Evolutionary conservation across 2,113 vertebrate genomes (phyloP).

Genomic region (Columba livia): DNA sequence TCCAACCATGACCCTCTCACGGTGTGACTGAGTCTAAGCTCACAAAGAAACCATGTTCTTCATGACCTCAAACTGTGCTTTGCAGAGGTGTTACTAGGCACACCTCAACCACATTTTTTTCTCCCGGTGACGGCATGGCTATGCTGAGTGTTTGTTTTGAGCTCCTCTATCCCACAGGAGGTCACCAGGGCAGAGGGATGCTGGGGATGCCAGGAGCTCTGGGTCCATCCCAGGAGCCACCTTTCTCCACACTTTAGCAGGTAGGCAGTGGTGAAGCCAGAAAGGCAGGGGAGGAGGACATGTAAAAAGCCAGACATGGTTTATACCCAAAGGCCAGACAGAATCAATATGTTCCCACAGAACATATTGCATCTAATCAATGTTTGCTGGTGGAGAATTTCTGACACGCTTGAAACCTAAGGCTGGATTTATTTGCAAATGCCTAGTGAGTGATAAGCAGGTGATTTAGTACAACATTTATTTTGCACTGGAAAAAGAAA

Average conservation of each 20-base stretch:
- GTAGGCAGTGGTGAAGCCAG: background rate
- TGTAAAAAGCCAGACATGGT: background rate
- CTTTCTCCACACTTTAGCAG: background rate
- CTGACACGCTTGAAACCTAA: background rate
- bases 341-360: slow-evolving; percentile 8
- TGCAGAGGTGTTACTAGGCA: background rate
- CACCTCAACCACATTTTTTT: background rate
- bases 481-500: background rate
- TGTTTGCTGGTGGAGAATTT: slow-evolving; percentile 12
- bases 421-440: slow-evolving; percentile 30
- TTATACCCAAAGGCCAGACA: slow-evolving; percentile 9
- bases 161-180: background rate
- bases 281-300: background rate
- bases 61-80: background rate
- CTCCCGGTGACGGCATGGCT: background rate
- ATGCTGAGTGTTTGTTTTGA: background rate
- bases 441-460: slow-evolving; percentile 18
- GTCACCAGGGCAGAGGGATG: background rate
- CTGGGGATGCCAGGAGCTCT: background rate
- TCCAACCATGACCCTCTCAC: background rate
- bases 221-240: background rate
- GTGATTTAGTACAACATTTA: slow-evolving; percentile 9
- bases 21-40: background rate
- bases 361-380: background rate
- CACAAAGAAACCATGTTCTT: background rate